Evolutionary conservation across 2,797 vertebrate species (phyloP).

Genomic region (Carapus acus): DNA sequence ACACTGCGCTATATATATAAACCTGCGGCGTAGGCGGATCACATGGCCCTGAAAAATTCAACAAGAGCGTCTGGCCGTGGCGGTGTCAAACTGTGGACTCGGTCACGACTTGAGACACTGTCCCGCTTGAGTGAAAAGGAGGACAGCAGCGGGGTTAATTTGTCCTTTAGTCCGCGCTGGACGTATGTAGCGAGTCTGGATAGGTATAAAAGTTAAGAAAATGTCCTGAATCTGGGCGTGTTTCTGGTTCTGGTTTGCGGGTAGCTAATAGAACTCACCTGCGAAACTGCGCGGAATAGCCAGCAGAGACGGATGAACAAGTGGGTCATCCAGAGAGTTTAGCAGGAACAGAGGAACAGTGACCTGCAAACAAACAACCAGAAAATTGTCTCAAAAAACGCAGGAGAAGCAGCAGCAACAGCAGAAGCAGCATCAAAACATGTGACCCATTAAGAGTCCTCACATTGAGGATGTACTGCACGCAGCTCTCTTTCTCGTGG

Average conservation of each 20-base stretch:
- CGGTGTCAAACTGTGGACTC: slow-evolving; percentile 34
- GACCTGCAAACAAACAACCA: slow-evolving; percentile 80
- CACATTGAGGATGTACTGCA: slow-evolving; percentile 87
- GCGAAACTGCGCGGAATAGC: slow-evolving; percentile 85
- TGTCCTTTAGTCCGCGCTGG: too few species aligned
- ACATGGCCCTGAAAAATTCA: slow-evolving; percentile 73
- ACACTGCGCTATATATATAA: slow-evolving; percentile 57
- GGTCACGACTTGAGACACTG: slow-evolving; percentile 35
- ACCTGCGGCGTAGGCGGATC: slow-evolving; percentile 56
- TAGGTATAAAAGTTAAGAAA: too few species aligned
- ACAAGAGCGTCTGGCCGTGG: slow-evolving; percentile 50
- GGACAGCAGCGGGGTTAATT: background rate
- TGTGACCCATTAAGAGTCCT: slow-evolving; percentile 39
- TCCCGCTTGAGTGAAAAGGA: slow-evolving; percentile 6
- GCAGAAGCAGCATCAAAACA: too few species aligned
- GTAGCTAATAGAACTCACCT: slow-evolving; percentile 63
- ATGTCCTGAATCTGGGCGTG: too few species aligned
- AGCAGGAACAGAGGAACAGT: slow-evolving; percentile 88
- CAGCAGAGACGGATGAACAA: slow-evolving; percentile 88
- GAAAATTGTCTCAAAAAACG: too few species aligned
- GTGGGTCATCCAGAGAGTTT: slow-evolving; percentile 90
- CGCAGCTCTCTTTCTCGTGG: slow-evolving; percentile 92
- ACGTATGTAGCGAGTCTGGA: too few species aligned
- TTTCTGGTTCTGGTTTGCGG: background rate
- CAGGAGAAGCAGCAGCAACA: too few species aligned